A percentile compares a stretch with the other conserved stretches of the same genome.
Conservation (phyloP, 2,888 invertebrate species). For the Onchidella celtica region DNA sequence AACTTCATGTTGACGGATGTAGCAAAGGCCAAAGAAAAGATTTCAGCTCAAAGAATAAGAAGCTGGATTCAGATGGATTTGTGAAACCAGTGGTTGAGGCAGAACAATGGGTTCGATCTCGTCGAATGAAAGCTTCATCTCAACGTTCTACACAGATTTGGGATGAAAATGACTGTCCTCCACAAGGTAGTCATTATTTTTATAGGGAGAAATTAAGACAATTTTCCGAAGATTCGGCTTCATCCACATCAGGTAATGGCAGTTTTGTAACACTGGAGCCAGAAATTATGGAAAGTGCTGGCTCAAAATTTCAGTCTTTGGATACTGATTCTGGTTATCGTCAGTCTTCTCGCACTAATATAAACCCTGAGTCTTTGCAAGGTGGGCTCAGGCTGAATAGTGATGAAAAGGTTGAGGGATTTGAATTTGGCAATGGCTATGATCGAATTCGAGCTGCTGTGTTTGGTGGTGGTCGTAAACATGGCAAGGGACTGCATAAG, state of each 20-base stretch:
- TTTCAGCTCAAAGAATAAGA: background rate
- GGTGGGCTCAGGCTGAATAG: background rate
- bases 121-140: constrained; percentile 1
- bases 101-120: constrained; percentile 6
- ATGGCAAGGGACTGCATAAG: too few species aligned
- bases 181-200: too few species aligned
- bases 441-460: background rate
- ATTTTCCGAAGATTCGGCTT: background rate
- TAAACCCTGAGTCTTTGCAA: too few species aligned
- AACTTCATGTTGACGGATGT: background rate
- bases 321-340: background rate
- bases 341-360: too few species aligned
- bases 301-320: background rate
- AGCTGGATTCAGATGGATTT: constrained; percentile 13
- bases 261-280: constrained; percentile 45
- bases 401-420: background rate
- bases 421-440: too few species aligned
- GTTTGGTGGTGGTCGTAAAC: background rate
- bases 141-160: background rate
- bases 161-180: background rate
- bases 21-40: background rate
- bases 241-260: background rate
- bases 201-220: background rate
- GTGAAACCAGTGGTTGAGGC: constrained; percentile 15
- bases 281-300: constrained; percentile 2